Percentiles rank a stretch among this genome's conserved stretches.
These are phyloP conservation scores for Ips typographus DNA, from an alignment of 1,140 invertebrate species.

Conservation along the genomic window DNA sequence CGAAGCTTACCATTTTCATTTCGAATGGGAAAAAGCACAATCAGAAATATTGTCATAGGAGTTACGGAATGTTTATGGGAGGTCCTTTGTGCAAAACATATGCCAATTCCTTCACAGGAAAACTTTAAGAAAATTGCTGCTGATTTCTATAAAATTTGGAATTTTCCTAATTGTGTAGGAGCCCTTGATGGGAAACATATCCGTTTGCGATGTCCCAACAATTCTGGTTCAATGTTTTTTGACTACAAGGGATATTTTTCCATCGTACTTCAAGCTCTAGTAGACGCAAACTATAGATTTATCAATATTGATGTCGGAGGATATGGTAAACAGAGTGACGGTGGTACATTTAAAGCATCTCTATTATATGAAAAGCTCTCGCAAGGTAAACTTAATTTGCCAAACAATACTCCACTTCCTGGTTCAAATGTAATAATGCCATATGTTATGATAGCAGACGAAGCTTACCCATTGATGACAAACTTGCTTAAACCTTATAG, in stretches of 20 bases:
- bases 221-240: conserved; percentile 48
- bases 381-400: conserved; percentile 11
- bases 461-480: conserved; percentile 31
- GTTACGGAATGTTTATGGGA: background rate
- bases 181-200: conserved; percentile 56
- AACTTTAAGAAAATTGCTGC: conserved; percentile 30
- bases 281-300: conserved; percentile 55
- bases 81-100: conserved; percentile 30
- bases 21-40: background rate
- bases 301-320: conserved; percentile 53
- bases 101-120: conserved; percentile 38
- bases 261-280: conserved; percentile 54
- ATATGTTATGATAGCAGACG: conserved; percentile 32
- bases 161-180: conserved; percentile 55
- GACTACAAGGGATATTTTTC: conserved; percentile 55
- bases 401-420: conserved; percentile 5
- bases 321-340: conserved; percentile 52
- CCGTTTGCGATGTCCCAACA: conserved; percentile 42
- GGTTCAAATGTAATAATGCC: conserved; percentile 26
- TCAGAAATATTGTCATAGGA: background rate
- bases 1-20: background rate
- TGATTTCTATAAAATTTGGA: conserved; percentile 49
- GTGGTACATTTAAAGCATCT: conserved; percentile 41
- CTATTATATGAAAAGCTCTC: conserved; percentile 9
- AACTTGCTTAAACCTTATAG: conserved; percentile 8